Conservation (phyloP, 2,113 vertebrate species). For the Oncorhynchus kisutch region DNA sequence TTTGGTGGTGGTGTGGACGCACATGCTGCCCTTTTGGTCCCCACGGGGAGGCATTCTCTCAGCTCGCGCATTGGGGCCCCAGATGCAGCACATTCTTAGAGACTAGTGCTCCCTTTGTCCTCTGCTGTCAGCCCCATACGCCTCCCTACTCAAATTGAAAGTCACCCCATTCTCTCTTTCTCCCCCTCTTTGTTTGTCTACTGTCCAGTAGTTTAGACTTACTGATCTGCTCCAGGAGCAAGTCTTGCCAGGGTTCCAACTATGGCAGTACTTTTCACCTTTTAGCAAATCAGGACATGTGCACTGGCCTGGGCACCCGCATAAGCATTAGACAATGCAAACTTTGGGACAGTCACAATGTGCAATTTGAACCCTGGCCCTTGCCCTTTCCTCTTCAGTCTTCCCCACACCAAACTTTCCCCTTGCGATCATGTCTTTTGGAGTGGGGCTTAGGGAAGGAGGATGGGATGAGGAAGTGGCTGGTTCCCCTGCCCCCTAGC, state of each 20-base stretch:
- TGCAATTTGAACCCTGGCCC: slow-evolving; percentile 8
- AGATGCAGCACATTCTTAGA: slow-evolving; percentile 48
- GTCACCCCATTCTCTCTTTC: too few species aligned
- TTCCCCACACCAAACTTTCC: slow-evolving; percentile 10
- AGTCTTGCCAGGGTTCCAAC: too few species aligned
- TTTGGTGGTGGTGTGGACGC: slow-evolving; percentile 32
- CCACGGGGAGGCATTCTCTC: slow-evolving; percentile 33
- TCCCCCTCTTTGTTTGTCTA: too few species aligned
- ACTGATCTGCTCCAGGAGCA: too few species aligned
- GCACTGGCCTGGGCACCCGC: too few species aligned
- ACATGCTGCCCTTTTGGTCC: slow-evolving; percentile 40
- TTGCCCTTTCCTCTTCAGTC: not conserved
- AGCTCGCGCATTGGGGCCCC: slow-evolving; percentile 28
- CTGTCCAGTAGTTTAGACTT: too few species aligned
- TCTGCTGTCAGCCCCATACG: not conserved
- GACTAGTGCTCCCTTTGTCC: slow-evolving; percentile 48
- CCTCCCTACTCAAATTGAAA: slow-evolving; percentile 8
- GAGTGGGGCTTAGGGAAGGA: not conserved
- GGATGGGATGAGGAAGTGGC: not conserved
- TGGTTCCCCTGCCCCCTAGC: not conserved
- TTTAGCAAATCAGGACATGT: too few species aligned
- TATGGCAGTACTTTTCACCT: too few species aligned
- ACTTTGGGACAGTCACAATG: too few species aligned
- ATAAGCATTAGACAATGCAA: too few species aligned
- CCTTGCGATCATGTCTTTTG: not conserved